phyloP scores from a whole-genome alignment of 92 coral and sea anemone genomes.

The Epizoanthus fatuus region DNA sequence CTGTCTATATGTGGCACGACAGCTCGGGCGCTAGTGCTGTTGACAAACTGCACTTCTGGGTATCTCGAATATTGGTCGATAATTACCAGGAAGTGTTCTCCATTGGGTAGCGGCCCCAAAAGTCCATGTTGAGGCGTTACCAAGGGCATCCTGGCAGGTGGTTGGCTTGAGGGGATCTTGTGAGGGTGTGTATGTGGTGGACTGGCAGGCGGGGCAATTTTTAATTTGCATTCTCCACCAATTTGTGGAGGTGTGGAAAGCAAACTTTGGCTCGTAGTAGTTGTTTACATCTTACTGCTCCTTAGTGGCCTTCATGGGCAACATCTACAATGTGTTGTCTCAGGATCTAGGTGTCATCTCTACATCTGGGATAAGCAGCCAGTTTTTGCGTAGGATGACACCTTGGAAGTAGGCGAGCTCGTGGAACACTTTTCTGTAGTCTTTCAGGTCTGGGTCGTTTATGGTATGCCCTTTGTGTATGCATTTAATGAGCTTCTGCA shows the following conservation, averaged over 20 bases:
- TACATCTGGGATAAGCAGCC: constrained; percentile 18
- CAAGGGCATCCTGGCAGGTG: neutral
- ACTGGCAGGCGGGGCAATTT: neutral
- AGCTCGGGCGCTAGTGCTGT: too few relatives aligned
- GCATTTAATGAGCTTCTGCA: constrained; percentile 24
- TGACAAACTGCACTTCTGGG: neutral
- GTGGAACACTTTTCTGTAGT: constrained; percentile 28
- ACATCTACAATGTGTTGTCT: constrained; percentile 31
- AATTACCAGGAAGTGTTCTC: neutral
- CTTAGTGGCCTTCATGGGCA: constrained; percentile 6
- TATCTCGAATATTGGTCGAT: neutral
- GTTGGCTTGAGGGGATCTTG: neutral
- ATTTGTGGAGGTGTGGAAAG: neutral
- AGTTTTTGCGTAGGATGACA: constrained; percentile 18
- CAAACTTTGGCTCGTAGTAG: constrained; percentile 3
- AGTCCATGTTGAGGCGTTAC: neutral
- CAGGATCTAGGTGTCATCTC: neutral
- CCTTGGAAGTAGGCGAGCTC: constrained; percentile 25
- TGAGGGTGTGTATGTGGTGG: neutral
- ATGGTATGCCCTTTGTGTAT: constrained; percentile 24
- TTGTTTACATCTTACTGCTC: constrained; percentile 15
- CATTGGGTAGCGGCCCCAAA: constrained; percentile 6
- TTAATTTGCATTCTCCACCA: neutral
- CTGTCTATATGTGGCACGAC: too few relatives aligned
- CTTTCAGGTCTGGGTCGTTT: constrained; percentile 4